Evolutionary conservation across 2,888 invertebrate genomes (phyloP).

Genomic region (Iphiclides podalirius): DNA sequence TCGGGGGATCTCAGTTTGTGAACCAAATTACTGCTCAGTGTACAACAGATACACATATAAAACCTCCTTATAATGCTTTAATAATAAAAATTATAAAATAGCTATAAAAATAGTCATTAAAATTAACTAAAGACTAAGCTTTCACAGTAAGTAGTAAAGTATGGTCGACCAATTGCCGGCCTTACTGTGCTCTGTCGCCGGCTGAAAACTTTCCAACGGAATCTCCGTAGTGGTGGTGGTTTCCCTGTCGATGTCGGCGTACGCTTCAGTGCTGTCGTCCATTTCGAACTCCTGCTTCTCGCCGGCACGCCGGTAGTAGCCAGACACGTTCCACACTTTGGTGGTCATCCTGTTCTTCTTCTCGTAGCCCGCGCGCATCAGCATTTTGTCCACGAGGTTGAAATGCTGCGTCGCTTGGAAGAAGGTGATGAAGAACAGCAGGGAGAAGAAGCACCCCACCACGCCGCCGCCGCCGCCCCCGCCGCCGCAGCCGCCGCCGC

Average conservation of each 20-base stretch:
- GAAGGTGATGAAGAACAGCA: conserved; percentile 48
- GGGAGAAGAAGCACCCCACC: conserved; percentile 50
- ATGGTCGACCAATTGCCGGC: conserved; percentile 35
- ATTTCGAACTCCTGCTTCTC: neutral
- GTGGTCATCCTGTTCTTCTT: neutral
- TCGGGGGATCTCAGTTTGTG: too few species aligned
- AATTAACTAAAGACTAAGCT: too few species aligned
- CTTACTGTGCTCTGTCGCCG: conserved; percentile 11
- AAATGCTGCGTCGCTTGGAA: conserved; percentile 59
- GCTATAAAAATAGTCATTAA: too few species aligned
- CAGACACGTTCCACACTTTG: neutral
- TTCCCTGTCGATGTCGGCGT: conserved; percentile 7
- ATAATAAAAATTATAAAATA: too few species aligned
- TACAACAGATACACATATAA: too few species aligned
- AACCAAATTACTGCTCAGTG: too few species aligned
- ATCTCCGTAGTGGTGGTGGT: conserved; percentile 6
- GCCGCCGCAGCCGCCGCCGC: conserved; percentile 54
- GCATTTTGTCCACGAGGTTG: conserved; percentile 58
- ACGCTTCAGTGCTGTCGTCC: neutral
- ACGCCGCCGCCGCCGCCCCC: conserved; percentile 55
- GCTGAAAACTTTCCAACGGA: neutral
- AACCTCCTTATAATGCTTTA: too few species aligned
- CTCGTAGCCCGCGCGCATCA: conserved; percentile 31
- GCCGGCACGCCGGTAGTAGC: neutral
- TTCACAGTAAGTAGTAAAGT: conserved; percentile 37